Conservation (phyloP, 2,113 vertebrate genomes). For the Australoheros scitulus region DNA sequence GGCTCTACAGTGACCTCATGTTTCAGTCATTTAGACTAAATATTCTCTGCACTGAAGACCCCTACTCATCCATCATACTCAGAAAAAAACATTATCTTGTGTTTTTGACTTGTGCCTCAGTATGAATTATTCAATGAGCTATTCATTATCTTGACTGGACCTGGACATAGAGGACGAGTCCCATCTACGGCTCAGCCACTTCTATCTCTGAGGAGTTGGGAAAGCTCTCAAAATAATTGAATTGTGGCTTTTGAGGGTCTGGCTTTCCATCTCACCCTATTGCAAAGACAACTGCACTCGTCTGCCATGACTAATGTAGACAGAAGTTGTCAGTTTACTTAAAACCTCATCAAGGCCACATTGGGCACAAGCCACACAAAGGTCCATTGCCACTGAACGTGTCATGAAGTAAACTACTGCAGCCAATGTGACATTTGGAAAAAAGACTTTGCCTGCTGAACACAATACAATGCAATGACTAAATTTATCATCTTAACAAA, state of each 20-base stretch:
- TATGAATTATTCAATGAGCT: slow-evolving; percentile 68
- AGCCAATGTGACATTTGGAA: background rate
- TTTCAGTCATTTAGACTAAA: slow-evolving; percentile 49
- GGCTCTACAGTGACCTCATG: slow-evolving; percentile 14
- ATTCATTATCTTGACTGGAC: slow-evolving; percentile 52
- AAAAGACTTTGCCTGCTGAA: no score
- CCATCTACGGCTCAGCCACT: slow-evolving; percentile 2
- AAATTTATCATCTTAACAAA: no score
- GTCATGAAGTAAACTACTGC: background rate
- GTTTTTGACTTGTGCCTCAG: slow-evolving; percentile 55
- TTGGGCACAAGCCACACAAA: background rate
- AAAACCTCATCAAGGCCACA: background rate
- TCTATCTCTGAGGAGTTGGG: slow-evolving; percentile 31
- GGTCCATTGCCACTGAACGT: rapidly evolving
- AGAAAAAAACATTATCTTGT: slow-evolving; percentile 55
- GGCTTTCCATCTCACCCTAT: slow-evolving; percentile 24
- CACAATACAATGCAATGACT: background rate
- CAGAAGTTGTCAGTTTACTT: background rate
- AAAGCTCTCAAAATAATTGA: slow-evolving; percentile 68
- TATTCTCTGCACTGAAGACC: slow-evolving; percentile 10
- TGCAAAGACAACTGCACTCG: slow-evolving; percentile 25
- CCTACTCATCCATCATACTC: slow-evolving; percentile 64
- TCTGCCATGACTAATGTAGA: slow-evolving; percentile 20
- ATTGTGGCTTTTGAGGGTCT: slow-evolving; percentile 58
- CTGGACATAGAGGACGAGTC: slow-evolving; percentile 36